Evolutionary conservation across 1,140 invertebrate genomes (phyloP).

Genomic region (Eupristina koningsbergeri): DNA sequence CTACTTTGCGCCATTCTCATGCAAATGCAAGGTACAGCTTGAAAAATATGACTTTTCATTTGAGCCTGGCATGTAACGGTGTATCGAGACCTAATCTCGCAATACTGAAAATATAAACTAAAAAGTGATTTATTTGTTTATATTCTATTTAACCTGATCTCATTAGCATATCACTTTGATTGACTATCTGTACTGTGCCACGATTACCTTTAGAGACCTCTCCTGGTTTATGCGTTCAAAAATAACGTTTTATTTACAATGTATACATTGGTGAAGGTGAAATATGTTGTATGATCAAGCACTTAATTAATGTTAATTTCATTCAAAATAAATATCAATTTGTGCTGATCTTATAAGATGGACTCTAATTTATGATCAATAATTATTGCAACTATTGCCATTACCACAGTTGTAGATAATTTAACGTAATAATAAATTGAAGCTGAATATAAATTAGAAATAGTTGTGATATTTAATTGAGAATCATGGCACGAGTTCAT

Average conservation of each 20-base stretch:
- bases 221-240: neutral
- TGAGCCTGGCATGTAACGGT: too few relatives aligned
- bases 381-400: neutral
- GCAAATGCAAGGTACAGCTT: too few relatives aligned
- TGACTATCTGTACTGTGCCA: too few relatives aligned
- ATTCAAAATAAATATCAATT: neutral
- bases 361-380: neutral
- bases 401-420: too few relatives aligned
- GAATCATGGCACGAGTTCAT: too few relatives aligned
- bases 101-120: neutral
- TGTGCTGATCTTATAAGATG: neutral
- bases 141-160: neutral
- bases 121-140: neutral
- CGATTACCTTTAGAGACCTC: neutral
- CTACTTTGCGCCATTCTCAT: too few relatives aligned
- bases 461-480: too few relatives aligned
- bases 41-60: too few relatives aligned
- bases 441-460: too few relatives aligned
- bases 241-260: neutral
- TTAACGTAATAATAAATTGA: too few relatives aligned
- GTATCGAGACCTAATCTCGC: neutral
- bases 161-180: neutral
- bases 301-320: neutral
- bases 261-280: neutral
- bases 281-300: neutral